Base-by-base conservation (phyloP, 2,113 vertebrate genomes). In the Nibea coibor region DNA sequence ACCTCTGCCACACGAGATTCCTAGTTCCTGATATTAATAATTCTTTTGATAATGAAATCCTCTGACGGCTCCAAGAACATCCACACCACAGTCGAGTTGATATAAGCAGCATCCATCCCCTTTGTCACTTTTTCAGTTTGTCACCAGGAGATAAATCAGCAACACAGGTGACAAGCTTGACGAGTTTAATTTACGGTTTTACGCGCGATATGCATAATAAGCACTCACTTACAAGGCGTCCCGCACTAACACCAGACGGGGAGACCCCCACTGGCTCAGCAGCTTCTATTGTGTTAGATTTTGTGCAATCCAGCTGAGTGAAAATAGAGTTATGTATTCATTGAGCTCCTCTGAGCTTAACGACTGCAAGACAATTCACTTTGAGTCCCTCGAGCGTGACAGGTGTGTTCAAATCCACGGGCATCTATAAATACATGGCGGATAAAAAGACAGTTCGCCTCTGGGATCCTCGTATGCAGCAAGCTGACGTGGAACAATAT, bases 301-400 rank as follows among this genome's bases (percentile, higher is more conserved):
- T 28, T 35, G 22, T 57, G 22, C 4, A 10, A 42, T 57, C 22
- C n/a, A 59, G 69, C 59, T 9, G 5, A 72, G 74, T 50, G 20
- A 81, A 87, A 87, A 83, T 47, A 24, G 61, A 77, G 75, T 87
- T 58, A 81, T 85, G 31, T 80, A 56, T 89, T 83, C 80, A 81
- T 59, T 71, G 69, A 81, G 79, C 75, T 65, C 83, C 68, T 69
- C 42, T n/a, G 74, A 78, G 77, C 42, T 45, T 24, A 24, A 58
- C 28, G 10, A 50, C 69, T 63, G 68, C 68, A 63, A 71, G 74
- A 85, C 66, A 63, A 88, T 81, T 82, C 51, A 53, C 74, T 74
- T 75, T 48, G n/a, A 26, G 61, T 69, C 43, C 63, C 66, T 75
- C 48, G 62, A 64, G 83, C 42, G 1, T 71, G 76, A 83, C 87